Conservation (phyloP, 2,888 invertebrate genomes). For the Drosophila colorata region DNA sequence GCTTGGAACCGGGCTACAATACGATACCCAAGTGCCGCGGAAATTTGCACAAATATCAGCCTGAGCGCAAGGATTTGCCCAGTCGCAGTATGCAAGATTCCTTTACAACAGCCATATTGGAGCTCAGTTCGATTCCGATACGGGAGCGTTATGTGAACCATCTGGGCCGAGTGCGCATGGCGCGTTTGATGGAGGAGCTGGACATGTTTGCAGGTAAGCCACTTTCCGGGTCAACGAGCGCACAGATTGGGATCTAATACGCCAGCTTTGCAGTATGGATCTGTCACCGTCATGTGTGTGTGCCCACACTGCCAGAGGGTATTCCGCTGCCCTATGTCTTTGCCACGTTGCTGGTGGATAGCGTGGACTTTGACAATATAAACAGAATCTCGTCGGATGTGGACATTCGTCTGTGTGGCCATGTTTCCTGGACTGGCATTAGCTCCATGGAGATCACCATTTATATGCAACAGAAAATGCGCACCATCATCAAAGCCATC, state of each 20-base stretch:
- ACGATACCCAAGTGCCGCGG: slow-evolving; percentile 85
- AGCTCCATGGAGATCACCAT: slow-evolving; percentile 90
- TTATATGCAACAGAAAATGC: slow-evolving; percentile 87
- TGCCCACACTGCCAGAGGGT: slow-evolving; percentile 86
- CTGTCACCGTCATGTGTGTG: slow-evolving; percentile 88
- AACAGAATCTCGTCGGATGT: slow-evolving; percentile 84
- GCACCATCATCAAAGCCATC: slow-evolving; percentile 87
- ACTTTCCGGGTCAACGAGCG: not conserved
- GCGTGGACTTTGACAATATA: slow-evolving; percentile 86
- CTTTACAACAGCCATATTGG: slow-evolving; percentile 88
- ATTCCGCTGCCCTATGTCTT: slow-evolving; percentile 88
- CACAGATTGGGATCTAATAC: not conserved
- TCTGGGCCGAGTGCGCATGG: slow-evolving; percentile 88
- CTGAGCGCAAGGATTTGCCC: slow-evolving; percentile 87
- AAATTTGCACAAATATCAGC: slow-evolving; percentile 86
- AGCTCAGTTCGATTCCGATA: slow-evolving; percentile 87
- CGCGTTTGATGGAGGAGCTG: slow-evolving; percentile 91
- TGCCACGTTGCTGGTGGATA: slow-evolving; percentile 90
- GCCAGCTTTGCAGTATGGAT: slow-evolving; percentile 90
- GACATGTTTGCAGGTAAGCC: slow-evolving; percentile 88
- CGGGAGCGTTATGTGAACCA: slow-evolving; percentile 88
- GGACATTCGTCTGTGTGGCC: slow-evolving; percentile 90
- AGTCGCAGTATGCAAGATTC: slow-evolving; percentile 88
- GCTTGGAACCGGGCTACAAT: slow-evolving; percentile 83
- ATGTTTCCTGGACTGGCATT: slow-evolving; percentile 90